Conservation (phyloP, 1,140 invertebrate species). For the Hypsibius dujardini region DNA sequence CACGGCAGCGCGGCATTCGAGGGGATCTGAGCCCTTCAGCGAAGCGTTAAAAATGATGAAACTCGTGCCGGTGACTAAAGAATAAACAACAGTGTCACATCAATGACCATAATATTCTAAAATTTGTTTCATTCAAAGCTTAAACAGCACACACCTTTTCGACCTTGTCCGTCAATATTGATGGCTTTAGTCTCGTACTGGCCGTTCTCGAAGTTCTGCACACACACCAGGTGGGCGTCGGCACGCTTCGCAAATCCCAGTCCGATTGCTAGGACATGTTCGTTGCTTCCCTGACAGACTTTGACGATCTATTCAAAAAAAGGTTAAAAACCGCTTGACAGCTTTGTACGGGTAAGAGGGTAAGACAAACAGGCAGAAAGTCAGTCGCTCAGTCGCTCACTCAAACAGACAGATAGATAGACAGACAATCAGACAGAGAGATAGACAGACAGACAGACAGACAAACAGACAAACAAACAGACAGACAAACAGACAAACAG, state of each 20-base stretch:
- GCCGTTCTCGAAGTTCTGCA: conserved; percentile 52
- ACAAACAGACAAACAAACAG: too few relatives aligned
- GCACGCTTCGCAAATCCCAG: conserved; percentile 59
- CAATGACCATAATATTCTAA: too few relatives aligned
- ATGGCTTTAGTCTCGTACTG: conserved; percentile 66
- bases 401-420: too few relatives aligned
- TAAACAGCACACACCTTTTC: conserved; percentile 47
- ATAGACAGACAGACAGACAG: too few relatives aligned
- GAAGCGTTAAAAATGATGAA: conserved; percentile 77
- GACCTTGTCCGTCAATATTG: conserved; percentile 60
- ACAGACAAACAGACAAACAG: too few relatives aligned
- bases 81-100: conserved; percentile 24
- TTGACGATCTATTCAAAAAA: conserved; percentile 52
- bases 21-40: conserved; percentile 54
- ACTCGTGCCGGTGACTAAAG: conserved; percentile 59
- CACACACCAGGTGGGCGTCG: conserved; percentile 71
- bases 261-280: conserved; percentile 64
- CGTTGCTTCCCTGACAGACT: conserved; percentile 60
- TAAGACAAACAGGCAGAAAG: too few relatives aligned
- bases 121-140: too few relatives aligned
- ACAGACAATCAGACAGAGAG: too few relatives aligned
- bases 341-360: too few relatives aligned
- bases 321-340: too few relatives aligned
- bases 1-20: conserved; percentile 68
- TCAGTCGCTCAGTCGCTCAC: too few relatives aligned